Conservation (phyloP, 1,140 invertebrate species). For the Tetramorium parvispinum region DNA sequence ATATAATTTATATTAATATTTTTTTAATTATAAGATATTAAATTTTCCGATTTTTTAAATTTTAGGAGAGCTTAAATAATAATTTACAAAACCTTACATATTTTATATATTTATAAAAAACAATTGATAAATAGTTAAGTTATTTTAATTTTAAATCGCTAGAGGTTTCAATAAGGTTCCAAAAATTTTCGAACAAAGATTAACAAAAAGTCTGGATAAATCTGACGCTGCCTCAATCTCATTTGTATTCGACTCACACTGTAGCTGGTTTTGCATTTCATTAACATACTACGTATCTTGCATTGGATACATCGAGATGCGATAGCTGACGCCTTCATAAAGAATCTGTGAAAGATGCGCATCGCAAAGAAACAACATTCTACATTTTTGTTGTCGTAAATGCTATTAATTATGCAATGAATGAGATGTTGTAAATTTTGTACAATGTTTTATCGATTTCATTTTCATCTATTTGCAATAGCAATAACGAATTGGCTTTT, state of each 20-base stretch:
- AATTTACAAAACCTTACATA: not conserved
- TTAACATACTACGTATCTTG: constrained; percentile 71
- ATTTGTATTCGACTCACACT: constrained; percentile 65
- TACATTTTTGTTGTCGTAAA: not conserved
- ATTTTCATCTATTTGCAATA: not conserved
- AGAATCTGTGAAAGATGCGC: constrained; percentile 60
- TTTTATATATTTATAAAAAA: not conserved
- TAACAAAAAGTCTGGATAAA: constrained; percentile 26
- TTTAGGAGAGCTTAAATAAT: not conserved
- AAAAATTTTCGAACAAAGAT: not conserved
- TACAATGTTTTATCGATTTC: not conserved
- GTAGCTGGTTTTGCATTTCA: constrained; percentile 53
- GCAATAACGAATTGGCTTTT: not conserved
- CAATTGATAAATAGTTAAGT: not conserved
- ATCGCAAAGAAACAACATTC: not conserved
- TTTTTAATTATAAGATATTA: too few relatives aligned
- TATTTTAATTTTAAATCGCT: not conserved
- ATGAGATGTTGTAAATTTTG: not conserved
- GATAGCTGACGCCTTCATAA: constrained; percentile 41
- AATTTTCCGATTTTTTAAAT: not conserved
- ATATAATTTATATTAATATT: too few relatives aligned
- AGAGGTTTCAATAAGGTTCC: not conserved
- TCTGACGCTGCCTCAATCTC: constrained; percentile 45
- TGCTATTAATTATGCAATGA: constrained; percentile 1
- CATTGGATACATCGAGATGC: constrained; percentile 63